Conservation (phyloP, 2,797 vertebrate species). For the Anomalospiza imberbis region DNA sequence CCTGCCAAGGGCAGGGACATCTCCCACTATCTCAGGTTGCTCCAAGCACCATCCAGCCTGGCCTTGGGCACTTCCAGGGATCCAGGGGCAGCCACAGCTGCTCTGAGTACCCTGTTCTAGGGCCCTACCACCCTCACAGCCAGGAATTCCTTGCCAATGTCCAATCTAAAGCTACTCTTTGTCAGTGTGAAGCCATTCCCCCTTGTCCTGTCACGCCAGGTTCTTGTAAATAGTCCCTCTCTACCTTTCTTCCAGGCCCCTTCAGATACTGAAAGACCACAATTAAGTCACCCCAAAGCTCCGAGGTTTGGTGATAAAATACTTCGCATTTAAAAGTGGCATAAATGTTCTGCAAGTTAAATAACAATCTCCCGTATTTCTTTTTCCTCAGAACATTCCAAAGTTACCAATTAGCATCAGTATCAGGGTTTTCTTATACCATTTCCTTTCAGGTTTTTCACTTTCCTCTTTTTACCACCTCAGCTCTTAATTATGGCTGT, state of each 20-base stretch:
- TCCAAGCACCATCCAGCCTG: rapidly evolving
- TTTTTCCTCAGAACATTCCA: background rate
- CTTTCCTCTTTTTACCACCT: slow-evolving; percentile 25
- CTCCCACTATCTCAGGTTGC: rapidly evolving
- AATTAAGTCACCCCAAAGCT: background rate
- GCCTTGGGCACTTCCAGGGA: background rate
- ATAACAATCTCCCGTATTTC: background rate
- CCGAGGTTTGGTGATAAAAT: background rate
- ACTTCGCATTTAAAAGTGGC: background rate
- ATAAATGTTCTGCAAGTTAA: background rate
- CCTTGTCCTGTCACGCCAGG: background rate
- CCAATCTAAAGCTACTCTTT: background rate
- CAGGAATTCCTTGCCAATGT: background rate
- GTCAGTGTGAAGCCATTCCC: background rate
- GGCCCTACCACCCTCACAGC: background rate
- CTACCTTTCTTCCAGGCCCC: background rate
- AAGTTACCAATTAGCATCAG: background rate
- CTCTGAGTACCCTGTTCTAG: background rate
- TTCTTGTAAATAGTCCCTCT: background rate
- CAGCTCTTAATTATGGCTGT: slow-evolving; percentile 36
- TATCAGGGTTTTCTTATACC: background rate
- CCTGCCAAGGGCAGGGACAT: background rate
- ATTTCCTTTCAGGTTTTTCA: slow-evolving; percentile 13
- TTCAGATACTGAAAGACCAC: background rate
- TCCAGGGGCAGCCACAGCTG: background rate